These are phyloP conservation scores for Ia io DNA, from an alignment of 2,113 vertebrate genomes.

Conservation along the genomic window DNA sequence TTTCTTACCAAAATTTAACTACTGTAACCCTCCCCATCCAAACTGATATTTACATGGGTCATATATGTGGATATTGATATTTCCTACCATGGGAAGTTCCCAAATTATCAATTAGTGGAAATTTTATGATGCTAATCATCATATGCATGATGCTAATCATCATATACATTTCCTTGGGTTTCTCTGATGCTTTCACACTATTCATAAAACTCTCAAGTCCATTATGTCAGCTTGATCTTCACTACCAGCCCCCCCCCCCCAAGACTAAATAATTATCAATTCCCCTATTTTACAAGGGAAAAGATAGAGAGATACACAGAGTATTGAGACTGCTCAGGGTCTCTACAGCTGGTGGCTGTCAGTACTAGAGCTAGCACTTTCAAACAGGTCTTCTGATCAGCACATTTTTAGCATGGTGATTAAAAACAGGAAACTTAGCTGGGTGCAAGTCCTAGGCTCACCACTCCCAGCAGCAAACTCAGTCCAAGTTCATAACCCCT, in stretches of 20 bases:
- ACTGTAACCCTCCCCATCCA: not conserved
- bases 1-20: constrained; percentile 1
- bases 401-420: not conserved
- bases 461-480: not conserved
- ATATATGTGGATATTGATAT: not conserved
- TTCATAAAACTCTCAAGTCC: not conserved
- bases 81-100: not conserved
- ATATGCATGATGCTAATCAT: not conserved
- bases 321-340: not conserved
- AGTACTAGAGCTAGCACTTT: not conserved
- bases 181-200: not conserved
- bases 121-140: not conserved
- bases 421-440: not conserved
- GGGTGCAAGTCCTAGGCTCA: not conserved
- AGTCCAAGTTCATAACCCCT: not conserved
- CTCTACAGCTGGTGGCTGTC: not conserved
- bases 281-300: not conserved
- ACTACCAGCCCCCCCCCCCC: not conserved
- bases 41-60: not conserved
- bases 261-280: not conserved
- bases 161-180: not conserved
- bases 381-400: not conserved
- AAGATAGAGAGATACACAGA: not conserved
- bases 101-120: not conserved
- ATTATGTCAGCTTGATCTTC: not conserved